Evolutionary conservation across 2,888 invertebrate genomes (phyloP).

Genomic region (Arge pagana): DNA sequence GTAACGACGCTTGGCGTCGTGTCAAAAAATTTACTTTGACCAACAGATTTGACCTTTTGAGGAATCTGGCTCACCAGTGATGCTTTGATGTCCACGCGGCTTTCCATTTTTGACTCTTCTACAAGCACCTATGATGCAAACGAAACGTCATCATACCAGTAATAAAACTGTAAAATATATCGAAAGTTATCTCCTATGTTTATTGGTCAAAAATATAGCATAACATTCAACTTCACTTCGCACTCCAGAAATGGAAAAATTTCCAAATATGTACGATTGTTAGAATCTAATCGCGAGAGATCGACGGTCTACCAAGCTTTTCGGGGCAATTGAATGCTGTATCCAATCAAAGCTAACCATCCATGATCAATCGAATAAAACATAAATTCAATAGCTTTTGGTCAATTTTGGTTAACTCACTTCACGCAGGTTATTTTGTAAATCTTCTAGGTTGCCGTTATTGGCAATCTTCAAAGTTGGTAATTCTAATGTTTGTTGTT

Average conservation of each 20-base stretch:
- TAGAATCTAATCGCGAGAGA: no score
- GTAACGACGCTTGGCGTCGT: constrained; percentile 49
- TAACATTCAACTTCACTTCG: no score
- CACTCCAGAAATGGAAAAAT: no score
- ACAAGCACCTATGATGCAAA: constrained; percentile 44
- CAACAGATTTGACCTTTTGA: constrained; percentile 57
- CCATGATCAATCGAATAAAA: no score
- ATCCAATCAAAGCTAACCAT: no score
- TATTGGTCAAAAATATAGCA: no score
- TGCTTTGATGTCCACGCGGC: constrained; percentile 42
- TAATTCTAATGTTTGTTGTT: constrained; percentile 53
- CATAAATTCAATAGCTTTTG: neutral
- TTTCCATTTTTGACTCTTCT: constrained; percentile 55
- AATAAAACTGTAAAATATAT: no score
- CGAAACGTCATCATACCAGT: no score
- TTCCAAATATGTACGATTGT: no score
- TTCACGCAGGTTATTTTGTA: constrained; percentile 67
- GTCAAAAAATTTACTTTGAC: constrained; percentile 62
- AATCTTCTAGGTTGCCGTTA: constrained; percentile 68
- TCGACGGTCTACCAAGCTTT: no score
- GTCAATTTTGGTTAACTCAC: constrained; percentile 44
- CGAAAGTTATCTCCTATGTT: no score
- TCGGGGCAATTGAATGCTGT: no score
- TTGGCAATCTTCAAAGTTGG: constrained; percentile 68
- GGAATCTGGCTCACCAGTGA: constrained; percentile 28